phyloP scores from a whole-genome alignment of 2,797 vertebrate genomes.

The Huso huso region DNA sequence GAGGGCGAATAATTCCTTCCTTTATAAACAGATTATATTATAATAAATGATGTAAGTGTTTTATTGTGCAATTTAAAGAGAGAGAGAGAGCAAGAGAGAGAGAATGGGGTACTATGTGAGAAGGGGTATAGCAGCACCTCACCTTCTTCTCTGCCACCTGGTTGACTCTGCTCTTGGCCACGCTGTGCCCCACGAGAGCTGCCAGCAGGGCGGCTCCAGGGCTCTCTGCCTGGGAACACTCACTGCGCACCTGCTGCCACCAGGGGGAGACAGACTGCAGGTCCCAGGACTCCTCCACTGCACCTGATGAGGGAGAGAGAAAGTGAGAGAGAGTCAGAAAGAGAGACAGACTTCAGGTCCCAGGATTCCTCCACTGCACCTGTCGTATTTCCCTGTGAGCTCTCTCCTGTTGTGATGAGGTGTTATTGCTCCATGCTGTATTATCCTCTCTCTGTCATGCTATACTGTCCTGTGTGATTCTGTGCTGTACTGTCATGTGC shows the following conservation, averaged over 20 bases:
- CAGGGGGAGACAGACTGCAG: conserved; percentile 85
- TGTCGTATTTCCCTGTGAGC: too few relatives aligned
- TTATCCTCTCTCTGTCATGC: too few relatives aligned
- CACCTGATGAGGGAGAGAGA: conserved; percentile 51
- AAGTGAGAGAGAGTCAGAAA: background rate
- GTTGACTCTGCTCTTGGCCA: conserved; percentile 66
- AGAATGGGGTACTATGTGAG: background rate
- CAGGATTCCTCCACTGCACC: too few relatives aligned
- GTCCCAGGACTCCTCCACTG: conserved; percentile 84
- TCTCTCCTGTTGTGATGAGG: too few relatives aligned
- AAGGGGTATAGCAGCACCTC: conserved; percentile 14
- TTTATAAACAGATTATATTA: too few relatives aligned
- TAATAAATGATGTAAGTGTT: too few relatives aligned
- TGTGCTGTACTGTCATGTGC: too few relatives aligned
- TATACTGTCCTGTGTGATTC: too few relatives aligned
- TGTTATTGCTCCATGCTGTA: too few relatives aligned
- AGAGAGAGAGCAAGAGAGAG: background rate
- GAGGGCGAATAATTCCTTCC: background rate
- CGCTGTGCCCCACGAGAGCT: conserved; percentile 71
- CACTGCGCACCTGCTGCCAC: conserved; percentile 88
- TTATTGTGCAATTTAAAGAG: background rate
- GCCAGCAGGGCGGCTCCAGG: conserved; percentile 77
- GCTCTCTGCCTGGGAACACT: conserved; percentile 77
- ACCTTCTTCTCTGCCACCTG: conserved; percentile 72
- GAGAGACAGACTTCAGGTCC: background rate